A percentile compares a stretch with the other conserved stretches of the same genome.
These are phyloP conservation scores for Mesochorus sp. DNA, from an alignment of 2,888 invertebrate species.

Conservation along the genomic window DNA sequence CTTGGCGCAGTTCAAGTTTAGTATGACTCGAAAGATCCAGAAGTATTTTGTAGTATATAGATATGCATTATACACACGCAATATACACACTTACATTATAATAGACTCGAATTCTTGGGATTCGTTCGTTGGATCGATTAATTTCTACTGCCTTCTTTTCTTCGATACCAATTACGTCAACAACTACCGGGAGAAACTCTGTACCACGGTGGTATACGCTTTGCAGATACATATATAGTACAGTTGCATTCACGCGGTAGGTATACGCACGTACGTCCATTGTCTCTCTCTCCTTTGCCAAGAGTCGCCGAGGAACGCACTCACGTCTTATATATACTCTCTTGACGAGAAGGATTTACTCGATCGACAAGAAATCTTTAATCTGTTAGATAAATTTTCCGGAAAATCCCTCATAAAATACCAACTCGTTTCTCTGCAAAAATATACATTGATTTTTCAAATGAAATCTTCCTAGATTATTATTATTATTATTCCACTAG, in stretches of 20 bases:
- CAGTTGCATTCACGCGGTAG: slow-evolving; percentile 46
- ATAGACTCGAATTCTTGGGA: slow-evolving; percentile 57
- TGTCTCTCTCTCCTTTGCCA: slow-evolving; percentile 43
- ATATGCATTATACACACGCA: slow-evolving; percentile 9
- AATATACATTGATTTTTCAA: neutral
- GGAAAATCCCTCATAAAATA: slow-evolving; percentile 17
- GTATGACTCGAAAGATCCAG: neutral
- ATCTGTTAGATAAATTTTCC: slow-evolving; percentile 35
- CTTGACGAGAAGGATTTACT: slow-evolving; percentile 15
- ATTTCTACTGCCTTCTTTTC: slow-evolving; percentile 57
- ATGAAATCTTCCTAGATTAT: neutral
- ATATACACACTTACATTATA: slow-evolving; percentile 14
- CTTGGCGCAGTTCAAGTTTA: too few species aligned
- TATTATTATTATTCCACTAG: neutral
- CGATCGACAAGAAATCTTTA: slow-evolving; percentile 47
- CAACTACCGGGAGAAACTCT: slow-evolving; percentile 58
- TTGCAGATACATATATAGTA: neutral
- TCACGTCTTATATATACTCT: slow-evolving; percentile 19
- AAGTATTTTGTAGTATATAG: slow-evolving; percentile 13
- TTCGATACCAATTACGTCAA: slow-evolving; percentile 59
- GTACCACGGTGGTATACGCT: slow-evolving; percentile 35
- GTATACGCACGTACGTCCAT: slow-evolving; percentile 59
- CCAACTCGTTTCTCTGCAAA: neutral
- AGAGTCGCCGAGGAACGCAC: slow-evolving; percentile 51
- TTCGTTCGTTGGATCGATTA: slow-evolving; percentile 59